Conservation (phyloP, 2,113 vertebrate species). For the Chaetodon trifascialis region DNA sequence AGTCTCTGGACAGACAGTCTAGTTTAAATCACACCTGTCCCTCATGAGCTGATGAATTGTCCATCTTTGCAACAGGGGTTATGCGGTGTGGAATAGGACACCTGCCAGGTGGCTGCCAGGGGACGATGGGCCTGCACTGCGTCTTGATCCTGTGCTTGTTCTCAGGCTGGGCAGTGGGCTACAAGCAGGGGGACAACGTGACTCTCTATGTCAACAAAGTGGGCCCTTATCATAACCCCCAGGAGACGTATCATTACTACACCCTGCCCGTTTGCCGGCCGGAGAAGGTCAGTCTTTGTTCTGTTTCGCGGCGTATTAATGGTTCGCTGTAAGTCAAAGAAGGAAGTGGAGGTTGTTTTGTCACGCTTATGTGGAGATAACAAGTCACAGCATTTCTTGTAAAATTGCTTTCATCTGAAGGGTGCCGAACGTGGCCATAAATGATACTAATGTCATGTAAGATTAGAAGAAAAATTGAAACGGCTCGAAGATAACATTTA, state of each 20-base stretch:
- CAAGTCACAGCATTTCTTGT: not conserved
- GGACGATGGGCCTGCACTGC: conserved; percentile 64
- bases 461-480: not conserved
- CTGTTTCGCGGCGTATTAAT: not conserved
- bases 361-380: not conserved
- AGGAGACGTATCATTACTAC: conserved; percentile 96
- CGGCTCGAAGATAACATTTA: not conserved
- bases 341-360: not conserved
- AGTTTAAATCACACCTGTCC: conserved; percentile 8
- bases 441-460: not conserved
- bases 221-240: conserved; percentile 94
- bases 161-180: conserved; percentile 81
- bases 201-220: conserved; percentile 95
- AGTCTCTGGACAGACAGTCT: not conserved
- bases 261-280: conserved; percentile 93
- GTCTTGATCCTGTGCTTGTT: conserved; percentile 80
- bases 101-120: conserved; percentile 53
- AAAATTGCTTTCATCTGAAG: not conserved
- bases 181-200: conserved; percentile 87
- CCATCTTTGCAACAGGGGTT: conserved; percentile 58
- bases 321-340: conserved; percentile 5
- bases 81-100: conserved; percentile 60
- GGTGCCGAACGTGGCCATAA: not conserved
- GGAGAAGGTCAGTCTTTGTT: conserved; percentile 83
- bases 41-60: conserved; percentile 37